Percentiles rank a stretch among this genome's conserved stretches.
phyloP scores from a whole-genome alignment of 2,888 invertebrate genomes.

The Cheilosia scutellata region DNA sequence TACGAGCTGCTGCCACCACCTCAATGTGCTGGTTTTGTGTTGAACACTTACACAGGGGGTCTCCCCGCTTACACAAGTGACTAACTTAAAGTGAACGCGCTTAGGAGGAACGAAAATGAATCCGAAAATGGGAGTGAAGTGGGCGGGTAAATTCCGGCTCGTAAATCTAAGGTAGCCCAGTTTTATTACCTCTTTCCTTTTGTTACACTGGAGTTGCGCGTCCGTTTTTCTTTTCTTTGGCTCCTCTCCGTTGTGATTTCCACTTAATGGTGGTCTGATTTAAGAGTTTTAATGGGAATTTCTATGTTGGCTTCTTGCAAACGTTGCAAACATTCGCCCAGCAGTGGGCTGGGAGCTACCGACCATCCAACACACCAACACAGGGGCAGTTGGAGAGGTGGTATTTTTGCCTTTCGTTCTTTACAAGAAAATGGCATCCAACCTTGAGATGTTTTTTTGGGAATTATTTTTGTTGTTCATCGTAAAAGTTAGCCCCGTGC shows the following conservation, averaged over 20 bases:
- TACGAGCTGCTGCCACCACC: slow-evolving; percentile 26
- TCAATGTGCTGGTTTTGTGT: slow-evolving; percentile 30
- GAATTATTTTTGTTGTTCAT: slow-evolving; percentile 63
- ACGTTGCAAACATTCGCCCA: slow-evolving; percentile 53
- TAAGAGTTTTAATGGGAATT: slow-evolving; percentile 71
- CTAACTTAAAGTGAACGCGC: slow-evolving; percentile 55
- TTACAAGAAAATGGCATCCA: slow-evolving; percentile 27
- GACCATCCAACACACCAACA: not conserved
- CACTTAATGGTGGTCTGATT: slow-evolving; percentile 75
- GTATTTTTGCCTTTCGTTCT: not conserved
- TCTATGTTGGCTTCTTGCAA: slow-evolving; percentile 66
- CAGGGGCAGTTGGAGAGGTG: not conserved
- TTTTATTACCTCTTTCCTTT: slow-evolving; percentile 73
- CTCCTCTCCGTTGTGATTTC: slow-evolving; percentile 67
- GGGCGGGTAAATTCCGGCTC: slow-evolving; percentile 66
- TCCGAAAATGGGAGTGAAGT: slow-evolving; percentile 54
- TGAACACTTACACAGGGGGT: not conserved
- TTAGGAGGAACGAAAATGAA: slow-evolving; percentile 44
- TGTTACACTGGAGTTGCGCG: slow-evolving; percentile 59
- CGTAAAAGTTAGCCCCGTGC: slow-evolving; percentile 57
- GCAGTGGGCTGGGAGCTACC: slow-evolving; percentile 7
- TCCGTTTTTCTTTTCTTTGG: slow-evolving; percentile 45
- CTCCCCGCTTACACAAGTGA: slow-evolving; percentile 7
- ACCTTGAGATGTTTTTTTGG: slow-evolving; percentile 56
- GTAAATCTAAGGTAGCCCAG: slow-evolving; percentile 73